Conservation (phyloP, 1,140 invertebrate genomes). For the Temnothorax curvispinosus region DNA sequence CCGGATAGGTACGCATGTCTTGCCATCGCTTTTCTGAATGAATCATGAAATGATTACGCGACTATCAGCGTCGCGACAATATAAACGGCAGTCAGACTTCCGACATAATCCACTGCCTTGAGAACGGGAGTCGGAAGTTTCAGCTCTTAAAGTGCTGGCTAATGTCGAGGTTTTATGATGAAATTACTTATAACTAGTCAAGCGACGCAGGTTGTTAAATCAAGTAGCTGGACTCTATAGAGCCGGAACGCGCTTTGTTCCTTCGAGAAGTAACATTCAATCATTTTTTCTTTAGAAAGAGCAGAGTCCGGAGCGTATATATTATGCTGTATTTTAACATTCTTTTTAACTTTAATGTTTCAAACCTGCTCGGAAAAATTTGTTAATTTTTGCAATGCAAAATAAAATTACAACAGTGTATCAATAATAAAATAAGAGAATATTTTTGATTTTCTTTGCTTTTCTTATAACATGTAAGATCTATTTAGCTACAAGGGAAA, state of each 20-base stretch:
- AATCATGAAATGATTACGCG: slow-evolving; percentile 61
- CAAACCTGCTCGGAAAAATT: not conserved
- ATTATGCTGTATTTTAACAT: not conserved
- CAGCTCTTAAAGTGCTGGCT: slow-evolving; percentile 45
- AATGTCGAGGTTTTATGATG: slow-evolving; percentile 63
- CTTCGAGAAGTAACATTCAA: slow-evolving; percentile 1
- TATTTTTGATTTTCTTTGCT: not conserved
- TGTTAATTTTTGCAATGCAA: not conserved
- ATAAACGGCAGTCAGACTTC: slow-evolving; percentile 1
- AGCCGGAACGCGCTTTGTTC: not conserved
- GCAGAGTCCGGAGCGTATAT: not conserved
- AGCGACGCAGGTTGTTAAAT: slow-evolving; percentile 41
- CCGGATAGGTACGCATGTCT: slow-evolving; percentile 43
- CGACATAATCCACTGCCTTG: slow-evolving; percentile 61
- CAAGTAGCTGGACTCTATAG: not conserved
- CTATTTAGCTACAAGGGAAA: not conserved
- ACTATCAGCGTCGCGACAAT: slow-evolving; percentile 54
- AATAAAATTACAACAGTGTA: not conserved
- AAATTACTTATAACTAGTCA: slow-evolving; percentile 62
- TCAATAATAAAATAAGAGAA: not conserved
- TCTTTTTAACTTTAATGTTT: not conserved
- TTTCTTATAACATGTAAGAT: not conserved
- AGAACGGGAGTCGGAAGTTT: slow-evolving; percentile 51
- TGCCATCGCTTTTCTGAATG: slow-evolving; percentile 10
- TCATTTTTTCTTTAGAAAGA: not conserved